Conservation (phyloP, 2,888 invertebrate genomes). For the Microctonus aethiopoides region DNA sequence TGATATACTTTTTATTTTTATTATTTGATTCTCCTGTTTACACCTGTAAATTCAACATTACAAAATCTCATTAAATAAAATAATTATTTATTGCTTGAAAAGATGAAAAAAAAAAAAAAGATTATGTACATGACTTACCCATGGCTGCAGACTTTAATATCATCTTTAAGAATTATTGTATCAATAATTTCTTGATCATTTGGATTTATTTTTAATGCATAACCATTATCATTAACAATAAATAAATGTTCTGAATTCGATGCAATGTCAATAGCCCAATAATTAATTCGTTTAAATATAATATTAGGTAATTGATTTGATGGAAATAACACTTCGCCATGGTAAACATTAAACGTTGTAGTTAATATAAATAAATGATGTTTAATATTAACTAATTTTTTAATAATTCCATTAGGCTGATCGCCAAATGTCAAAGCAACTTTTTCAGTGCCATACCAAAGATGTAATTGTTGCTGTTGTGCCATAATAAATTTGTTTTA, state of each 20-base stretch:
- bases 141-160: conserved; percentile 74
- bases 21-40: conserved; percentile 72
- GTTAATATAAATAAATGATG: conserved; percentile 68
- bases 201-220: conserved; percentile 71
- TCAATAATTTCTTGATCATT: conserved; percentile 70
- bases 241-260: conserved; percentile 72
- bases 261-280: conserved; percentile 74
- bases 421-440: conserved; percentile 56
- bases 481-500: conserved; percentile 44
- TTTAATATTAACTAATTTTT: conserved; percentile 67
- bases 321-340: conserved; percentile 61
- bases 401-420: conserved; percentile 59
- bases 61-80: conserved; percentile 8
- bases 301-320: conserved; percentile 58
- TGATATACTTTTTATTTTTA: conserved; percentile 74
- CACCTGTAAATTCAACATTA: conserved; percentile 57
- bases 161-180: conserved; percentile 74
- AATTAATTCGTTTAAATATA: conserved; percentile 68
- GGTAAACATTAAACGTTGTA: conserved; percentile 65
- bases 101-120: neutral
- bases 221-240: conserved; percentile 73
- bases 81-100: conserved; percentile 1
- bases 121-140: conserved; percentile 62
- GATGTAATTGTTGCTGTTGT: conserved; percentile 51
- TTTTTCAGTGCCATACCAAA: conserved; percentile 62